phyloP scores from a whole-genome alignment of 2,113 vertebrate genomes.

The Mustela nigripes region DNA sequence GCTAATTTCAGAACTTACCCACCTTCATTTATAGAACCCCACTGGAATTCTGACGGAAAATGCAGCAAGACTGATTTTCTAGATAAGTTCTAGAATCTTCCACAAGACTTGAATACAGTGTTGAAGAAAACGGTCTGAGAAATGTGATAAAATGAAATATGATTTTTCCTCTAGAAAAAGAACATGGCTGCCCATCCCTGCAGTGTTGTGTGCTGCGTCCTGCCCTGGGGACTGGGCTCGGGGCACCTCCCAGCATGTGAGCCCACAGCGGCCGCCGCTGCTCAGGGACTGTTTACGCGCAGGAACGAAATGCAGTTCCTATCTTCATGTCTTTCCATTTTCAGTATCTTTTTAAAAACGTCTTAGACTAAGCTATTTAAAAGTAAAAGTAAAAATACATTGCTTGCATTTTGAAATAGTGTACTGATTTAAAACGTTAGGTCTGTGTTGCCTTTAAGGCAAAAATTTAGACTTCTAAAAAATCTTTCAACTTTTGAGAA shows the following conservation, averaged over 20 bases:
- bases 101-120: neutral
- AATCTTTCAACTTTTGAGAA: slow-evolving; percentile 17
- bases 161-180: neutral
- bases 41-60: neutral
- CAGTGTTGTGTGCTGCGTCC: neutral
- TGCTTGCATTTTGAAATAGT: neutral
- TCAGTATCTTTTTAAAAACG: neutral
- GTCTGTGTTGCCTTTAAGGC: neutral
- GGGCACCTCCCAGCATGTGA: no score
- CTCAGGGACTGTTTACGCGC: neutral
- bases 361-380: slow-evolving; percentile 19
- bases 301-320: slow-evolving; percentile 10
- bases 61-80: slow-evolving; percentile 36
- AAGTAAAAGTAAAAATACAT: slow-evolving; percentile 51
- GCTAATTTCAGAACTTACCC: neutral
- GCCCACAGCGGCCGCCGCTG: neutral
- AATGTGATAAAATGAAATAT: neutral
- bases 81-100: neutral
- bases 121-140: neutral
- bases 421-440: slow-evolving; percentile 37
- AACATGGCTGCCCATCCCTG: neutral
- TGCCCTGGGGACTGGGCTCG: neutral
- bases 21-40: neutral
- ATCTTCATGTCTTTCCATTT: slow-evolving; percentile 12
- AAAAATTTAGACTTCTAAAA: slow-evolving; percentile 37